Evolutionary conservation across 2,888 invertebrate species (phyloP).

Genomic region (Hesperia comma): DNA sequence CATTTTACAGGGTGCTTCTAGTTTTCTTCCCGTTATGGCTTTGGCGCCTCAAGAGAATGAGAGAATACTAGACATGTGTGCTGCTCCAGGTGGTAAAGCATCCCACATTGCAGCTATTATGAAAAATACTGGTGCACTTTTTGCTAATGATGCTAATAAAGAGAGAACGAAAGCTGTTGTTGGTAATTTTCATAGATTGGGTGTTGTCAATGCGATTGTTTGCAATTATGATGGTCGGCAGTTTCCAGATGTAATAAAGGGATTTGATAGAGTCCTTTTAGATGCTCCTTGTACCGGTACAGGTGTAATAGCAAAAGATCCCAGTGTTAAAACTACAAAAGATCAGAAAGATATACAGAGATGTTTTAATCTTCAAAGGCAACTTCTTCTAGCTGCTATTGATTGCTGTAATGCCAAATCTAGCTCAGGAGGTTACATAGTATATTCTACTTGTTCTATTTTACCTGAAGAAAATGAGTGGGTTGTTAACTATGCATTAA

Average conservation of each 20-base stretch:
- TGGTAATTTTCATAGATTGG: conserved; percentile 98
- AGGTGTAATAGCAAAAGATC: conserved; percentile 98
- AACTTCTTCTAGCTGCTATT: conserved; percentile 97
- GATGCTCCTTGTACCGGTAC: conserved; percentile 99
- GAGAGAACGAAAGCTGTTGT: conserved; percentile 96
- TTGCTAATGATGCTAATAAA: conserved; percentile 97
- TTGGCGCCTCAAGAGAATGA: conserved; percentile 98
- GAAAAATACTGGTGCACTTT: conserved; percentile 98
- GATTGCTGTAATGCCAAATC: conserved; percentile 97
- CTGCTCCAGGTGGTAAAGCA: conserved; percentile 99
- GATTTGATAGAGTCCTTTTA: conserved; percentile 97
- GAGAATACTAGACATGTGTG: conserved; percentile 97
- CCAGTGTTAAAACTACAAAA: conserved; percentile 96
- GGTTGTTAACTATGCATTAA: conserved; percentile 97
- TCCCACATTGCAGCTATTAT: conserved; percentile 98
- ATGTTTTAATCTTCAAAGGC: conserved; percentile 96
- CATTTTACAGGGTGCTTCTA: conserved; percentile 97
- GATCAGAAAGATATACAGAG: conserved; percentile 95
- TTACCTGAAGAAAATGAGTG: conserved; percentile 99
- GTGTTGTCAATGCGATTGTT: conserved; percentile 96
- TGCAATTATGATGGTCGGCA: conserved; percentile 95
- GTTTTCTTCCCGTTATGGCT: conserved; percentile 98
- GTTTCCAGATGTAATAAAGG: conserved; percentile 92
- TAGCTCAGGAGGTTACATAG: conserved; percentile 95
- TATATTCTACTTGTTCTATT: conserved; percentile 99